Percentiles rank a stretch among this genome's conserved stretches.
Evolutionary conservation across 64 coral and sea anemone species (phyloP).

Genomic region (Dendrophyllia cribrosa): DNA sequence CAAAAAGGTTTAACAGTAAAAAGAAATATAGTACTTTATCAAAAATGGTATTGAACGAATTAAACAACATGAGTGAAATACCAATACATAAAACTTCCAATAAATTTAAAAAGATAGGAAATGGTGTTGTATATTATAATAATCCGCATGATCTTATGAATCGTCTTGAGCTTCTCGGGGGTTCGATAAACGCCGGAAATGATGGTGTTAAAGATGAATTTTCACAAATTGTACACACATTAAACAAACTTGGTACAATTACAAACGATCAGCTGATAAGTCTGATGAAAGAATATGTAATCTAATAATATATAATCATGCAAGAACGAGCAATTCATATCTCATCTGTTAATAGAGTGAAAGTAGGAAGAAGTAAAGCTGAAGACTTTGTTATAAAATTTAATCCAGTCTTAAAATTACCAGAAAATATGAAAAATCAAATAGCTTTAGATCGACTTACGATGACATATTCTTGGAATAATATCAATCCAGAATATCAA

Average conservation of each 20-base stretch:
- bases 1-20: too few species aligned
- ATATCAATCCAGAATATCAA: background rate
- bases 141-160: too few species aligned
- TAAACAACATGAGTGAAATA: too few species aligned
- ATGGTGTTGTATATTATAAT: too few species aligned
- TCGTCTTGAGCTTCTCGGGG: too few species aligned
- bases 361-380: background rate
- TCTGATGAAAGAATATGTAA: background rate
- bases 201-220: too few species aligned
- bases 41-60: too few species aligned
- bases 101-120: too few species aligned
- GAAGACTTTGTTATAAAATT: constrained; percentile 46
- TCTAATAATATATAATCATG: background rate
- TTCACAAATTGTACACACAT: constrained; percentile 9
- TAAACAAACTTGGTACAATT: background rate
- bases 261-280: background rate
- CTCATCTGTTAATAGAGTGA: too few species aligned
- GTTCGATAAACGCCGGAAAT: too few species aligned
- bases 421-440: background rate
- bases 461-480: constrained; percentile 34
- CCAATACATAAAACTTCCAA: too few species aligned
- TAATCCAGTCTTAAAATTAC: background rate
- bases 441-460: background rate
- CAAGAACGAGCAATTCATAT: background rate
- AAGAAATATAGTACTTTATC: too few species aligned